Base-by-base conservation (phyloP, 2,797 vertebrate species). In the Spea hammondii region DNA sequence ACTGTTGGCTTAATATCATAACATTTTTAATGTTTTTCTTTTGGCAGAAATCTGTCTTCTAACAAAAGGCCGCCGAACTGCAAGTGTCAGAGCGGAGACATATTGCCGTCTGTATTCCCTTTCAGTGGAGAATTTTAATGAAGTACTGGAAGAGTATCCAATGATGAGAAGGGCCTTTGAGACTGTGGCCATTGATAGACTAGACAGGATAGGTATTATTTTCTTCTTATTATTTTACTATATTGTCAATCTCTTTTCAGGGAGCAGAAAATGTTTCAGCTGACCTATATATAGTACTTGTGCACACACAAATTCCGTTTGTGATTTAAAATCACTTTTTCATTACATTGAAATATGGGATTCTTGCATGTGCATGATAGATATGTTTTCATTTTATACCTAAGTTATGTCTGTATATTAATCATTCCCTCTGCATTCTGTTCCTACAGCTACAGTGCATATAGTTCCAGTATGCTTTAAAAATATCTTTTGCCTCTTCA, bases 101-200 rank as follows among this genome's bases (percentile, higher is more conserved):
- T 99, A 99, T 80, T 99, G 98, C 82, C 95, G 97, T 77, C 94
- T 99, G 68, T 99, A 99, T 87, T 99, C 97, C 0, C 95, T 99
- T 55, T 99, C 98, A 0, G 98, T 99, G 75, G 98, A 99, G 89
- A 97, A 99, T 87, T 99, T 99, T 90, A 99, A 99, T 3, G 97
- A 99, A 89, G 98, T 99, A 79, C 89, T 99, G 78, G 98, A 99
- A 78, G 97, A 99, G 85, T 99, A 99, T 83, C 98, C 98, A 7
- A 99, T 99, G 97, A 99, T 99, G 98, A 94, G 98, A n/a, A 92
- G 96, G 10, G 96, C 96, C 73, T 98, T 98, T 69, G 96, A 98
- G 89, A 97, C 96, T 0, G 96, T 98, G 11, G 96, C 96, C 85
- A 97, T 98, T 46, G 96, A 98, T 86, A 95, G 97, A 66, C 87